Evolutionary conservation across 2,797 vertebrate species (phyloP), one percentile per base, ranked within the genome.

Genomic region (Falco columbarius): DNA sequence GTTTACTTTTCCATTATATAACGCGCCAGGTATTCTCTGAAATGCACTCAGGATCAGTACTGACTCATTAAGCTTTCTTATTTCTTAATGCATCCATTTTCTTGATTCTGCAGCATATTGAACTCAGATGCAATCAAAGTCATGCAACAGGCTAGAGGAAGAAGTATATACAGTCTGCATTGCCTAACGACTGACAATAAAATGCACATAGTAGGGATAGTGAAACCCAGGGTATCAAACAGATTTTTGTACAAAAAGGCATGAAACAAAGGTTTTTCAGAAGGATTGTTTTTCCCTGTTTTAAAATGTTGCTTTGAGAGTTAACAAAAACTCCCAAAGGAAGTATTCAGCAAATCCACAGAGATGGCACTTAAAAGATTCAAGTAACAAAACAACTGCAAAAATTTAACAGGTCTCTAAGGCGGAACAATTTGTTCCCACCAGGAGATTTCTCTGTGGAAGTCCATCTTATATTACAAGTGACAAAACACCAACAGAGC

Each of bases 401-500:
- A 93, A 93, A 52, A 95, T 94, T 93, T 88, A 96, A 90, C 76
- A 30, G 82, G 85, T 90, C 89, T 95, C 87, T 71, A 61, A 89
- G 71, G 82, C 74, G 74, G 80, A 93, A 89, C 74, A 93, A 93
- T 96, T 96, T 94, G 59, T 91, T 95, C 81, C 76, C 38, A 89
- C 55, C 80, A 86, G 84, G 70, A 96, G 66, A 94, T 93, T 93
- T 92, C 90, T 89, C 91, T 82, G 24, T 94, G 74, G 21, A 97
- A 91, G 92, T 62, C 80, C 87, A 52, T 86, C 82, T 93, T 79
- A 52, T 59, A 90, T 90, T 95, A 91, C 58, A 55, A 93, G 81
- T 90, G 82, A 88, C 80, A 90, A 83, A 96, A 93, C 74, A 94
- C 87, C 90, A 89, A 82, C 87, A 96, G 91, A 96, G 90, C 73